phyloP scores from a whole-genome alignment of 2,888 invertebrate species.

The Saturnia japonica region DNA sequence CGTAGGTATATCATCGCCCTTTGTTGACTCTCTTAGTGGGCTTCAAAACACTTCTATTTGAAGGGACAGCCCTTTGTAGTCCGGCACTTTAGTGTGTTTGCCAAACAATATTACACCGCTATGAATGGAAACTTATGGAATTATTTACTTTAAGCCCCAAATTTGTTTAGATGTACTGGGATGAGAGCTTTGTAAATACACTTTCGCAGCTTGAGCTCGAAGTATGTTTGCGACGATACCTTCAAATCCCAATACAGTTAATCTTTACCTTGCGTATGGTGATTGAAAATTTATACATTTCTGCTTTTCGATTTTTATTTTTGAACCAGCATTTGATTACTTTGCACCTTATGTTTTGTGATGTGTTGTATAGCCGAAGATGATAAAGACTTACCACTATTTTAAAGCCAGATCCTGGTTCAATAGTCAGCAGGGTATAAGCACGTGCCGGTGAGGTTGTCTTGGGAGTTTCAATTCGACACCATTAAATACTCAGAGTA shows the following conservation, averaged over 20 bases:
- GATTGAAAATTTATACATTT: neutral
- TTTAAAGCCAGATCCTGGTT: too few species aligned
- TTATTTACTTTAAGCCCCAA: conserved; percentile 32
- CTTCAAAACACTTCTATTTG: conserved; percentile 43
- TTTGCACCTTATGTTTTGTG: too few species aligned
- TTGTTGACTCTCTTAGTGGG: conserved; percentile 36
- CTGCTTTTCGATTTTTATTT: too few species aligned
- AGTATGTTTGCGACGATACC: conserved; percentile 10
- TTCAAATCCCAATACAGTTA: neutral
- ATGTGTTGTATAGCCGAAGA: too few species aligned
- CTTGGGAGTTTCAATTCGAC: too few species aligned
- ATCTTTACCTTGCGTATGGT: neutral
- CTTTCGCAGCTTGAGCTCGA: conserved; percentile 19
- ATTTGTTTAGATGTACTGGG: conserved; percentile 42
- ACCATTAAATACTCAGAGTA: too few species aligned
- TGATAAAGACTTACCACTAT: too few species aligned
- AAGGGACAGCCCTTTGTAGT: conserved; percentile 33
- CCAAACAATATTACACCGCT: conserved; percentile 32
- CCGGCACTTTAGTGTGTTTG: conserved; percentile 31
- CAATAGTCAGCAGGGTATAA: too few species aligned
- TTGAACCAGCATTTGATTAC: too few species aligned
- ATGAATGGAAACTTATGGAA: conserved; percentile 27
- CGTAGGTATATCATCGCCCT: conserved; percentile 25
- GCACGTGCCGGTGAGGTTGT: too few species aligned
- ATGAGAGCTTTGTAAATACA: conserved; percentile 36